Base-by-base conservation (phyloP, 1,140 invertebrate genomes). In the Arctopsyche grandis region DNA sequence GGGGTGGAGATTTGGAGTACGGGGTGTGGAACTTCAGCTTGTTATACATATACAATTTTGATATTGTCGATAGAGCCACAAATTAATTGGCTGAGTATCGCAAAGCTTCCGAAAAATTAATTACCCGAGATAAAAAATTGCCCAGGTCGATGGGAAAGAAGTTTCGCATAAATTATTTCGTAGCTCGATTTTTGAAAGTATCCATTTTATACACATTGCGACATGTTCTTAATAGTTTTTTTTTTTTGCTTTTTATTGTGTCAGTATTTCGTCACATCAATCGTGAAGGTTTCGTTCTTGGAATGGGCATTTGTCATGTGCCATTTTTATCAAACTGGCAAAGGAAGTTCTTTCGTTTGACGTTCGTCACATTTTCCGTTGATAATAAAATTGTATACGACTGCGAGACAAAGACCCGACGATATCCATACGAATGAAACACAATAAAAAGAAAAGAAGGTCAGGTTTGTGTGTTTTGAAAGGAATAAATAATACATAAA, bases 221-320 rank as follows among this genome's bases (percentile, higher is more conserved):
- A n/a, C 16, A 5, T 12, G 48, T 52, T 3, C 10, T 52, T 52
- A 10, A 16, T 5, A 3, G 3, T 52, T 1, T 19, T 52, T 52
- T 52, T 52, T 52, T 52, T n/a, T 5, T 38, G 7, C 7, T 38
- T 38, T 38, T 38, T 38, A 7, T 38, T 38, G 3, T 38, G 29
- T 38, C 29, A 7, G 48, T 52, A 52, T 52, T 52, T 19, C 48
- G 12, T 52, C 12, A 12, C 1, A n/a, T n/a, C 48, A 16, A 16
- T 52, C 12, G 16, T 52, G 48, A 10, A 52, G 16, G 16, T 52
- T 52, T 52, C 16, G 48, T 52, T 52, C 48, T 14, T 7, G 43
- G 46, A 14, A 73, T 12, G 66, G 43, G 38, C 69, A 73, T 73
- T 73, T 73, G 69, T 73, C 69, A 73, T 48, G 69, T 73, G 19